A percentile compares a stretch with the other conserved stretches of the same genome.
Conservation (phyloP, 1,140 invertebrate species). For the Lethrus apterus region DNA sequence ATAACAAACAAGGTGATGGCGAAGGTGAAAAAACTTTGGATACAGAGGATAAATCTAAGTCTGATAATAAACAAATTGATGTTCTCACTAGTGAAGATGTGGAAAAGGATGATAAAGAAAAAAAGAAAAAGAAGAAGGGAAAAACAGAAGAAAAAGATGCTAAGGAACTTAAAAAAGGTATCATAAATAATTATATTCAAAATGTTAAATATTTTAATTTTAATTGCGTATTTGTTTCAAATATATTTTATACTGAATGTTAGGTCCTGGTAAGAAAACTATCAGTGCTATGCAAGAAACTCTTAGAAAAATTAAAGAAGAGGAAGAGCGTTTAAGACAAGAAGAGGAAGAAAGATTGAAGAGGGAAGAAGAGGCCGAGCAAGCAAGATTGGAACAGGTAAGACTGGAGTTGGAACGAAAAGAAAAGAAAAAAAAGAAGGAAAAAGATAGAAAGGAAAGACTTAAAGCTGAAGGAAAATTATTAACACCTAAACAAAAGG, state of each 20-base stretch:
- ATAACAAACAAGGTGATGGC: conserved; percentile 32
- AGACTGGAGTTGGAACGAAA: conserved; percentile 80
- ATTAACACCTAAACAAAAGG: conserved; percentile 86
- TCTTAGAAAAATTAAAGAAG: conserved; percentile 79
- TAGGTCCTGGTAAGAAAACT: conserved; percentile 68
- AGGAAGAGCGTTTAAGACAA: conserved; percentile 69
- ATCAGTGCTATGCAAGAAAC: conserved; percentile 86
- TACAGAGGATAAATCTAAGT: conserved; percentile 23
- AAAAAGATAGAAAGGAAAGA: conserved; percentile 88
- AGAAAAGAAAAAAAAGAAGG: conserved; percentile 87
- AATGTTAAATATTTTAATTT: not conserved
- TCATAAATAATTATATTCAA: conserved; percentile 17
- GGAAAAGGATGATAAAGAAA: conserved; percentile 38
- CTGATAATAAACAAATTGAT: conserved; percentile 27
- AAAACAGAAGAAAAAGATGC: conserved; percentile 38
- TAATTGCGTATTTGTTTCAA: no score
- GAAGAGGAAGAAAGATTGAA: conserved; percentile 77
- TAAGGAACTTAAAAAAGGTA: conserved; percentile 42
- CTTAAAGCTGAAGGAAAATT: conserved; percentile 93
- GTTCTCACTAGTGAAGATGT: no score
- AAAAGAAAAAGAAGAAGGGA: conserved; percentile 42
- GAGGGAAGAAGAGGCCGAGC: conserved; percentile 67
- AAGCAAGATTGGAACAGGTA: conserved; percentile 63
- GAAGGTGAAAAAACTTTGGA: conserved; percentile 34
- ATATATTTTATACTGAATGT: conserved; percentile 38